Evolutionary conservation across 2,113 vertebrate genomes (phyloP).

Genomic region (Excalfactoria chinensis): DNA sequence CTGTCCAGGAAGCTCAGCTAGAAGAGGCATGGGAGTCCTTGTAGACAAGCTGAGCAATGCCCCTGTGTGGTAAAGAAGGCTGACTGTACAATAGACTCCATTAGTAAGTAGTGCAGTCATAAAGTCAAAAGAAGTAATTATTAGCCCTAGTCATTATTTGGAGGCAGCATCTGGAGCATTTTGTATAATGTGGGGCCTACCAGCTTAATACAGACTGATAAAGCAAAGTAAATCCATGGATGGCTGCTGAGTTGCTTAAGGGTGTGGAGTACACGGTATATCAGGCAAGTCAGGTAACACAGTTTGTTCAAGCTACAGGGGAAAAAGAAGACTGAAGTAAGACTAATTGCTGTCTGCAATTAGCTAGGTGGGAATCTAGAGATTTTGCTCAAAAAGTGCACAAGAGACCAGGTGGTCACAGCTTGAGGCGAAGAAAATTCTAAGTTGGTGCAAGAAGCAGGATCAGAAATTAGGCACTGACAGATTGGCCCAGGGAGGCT

Average conservation of each 20-base stretch:
- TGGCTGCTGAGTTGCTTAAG: background rate
- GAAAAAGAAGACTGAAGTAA: background rate
- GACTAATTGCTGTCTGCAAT: background rate
- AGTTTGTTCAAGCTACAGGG: background rate
- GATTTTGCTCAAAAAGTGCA: background rate
- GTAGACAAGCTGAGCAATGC: background rate
- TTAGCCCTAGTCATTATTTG: background rate
- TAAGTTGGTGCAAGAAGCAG: background rate
- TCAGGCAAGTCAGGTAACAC: background rate
- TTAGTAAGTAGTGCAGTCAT: background rate
- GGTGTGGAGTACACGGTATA: accelerated
- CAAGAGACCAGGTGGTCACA: background rate
- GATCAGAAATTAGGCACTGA: background rate
- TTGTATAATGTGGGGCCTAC: background rate
- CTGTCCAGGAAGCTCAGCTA: background rate
- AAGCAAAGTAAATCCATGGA: background rate
- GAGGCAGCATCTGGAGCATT: background rate
- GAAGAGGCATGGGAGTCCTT: background rate
- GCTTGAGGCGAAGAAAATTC: background rate
- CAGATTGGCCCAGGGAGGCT: background rate
- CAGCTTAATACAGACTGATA: background rate
- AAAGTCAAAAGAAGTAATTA: background rate
- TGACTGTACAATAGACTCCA: background rate
- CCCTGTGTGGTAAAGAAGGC: background rate
- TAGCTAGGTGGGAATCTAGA: background rate